Evolutionary conservation across 2,113 vertebrate species (phyloP).

Genomic region (Ramphastos sulfuratus): DNA sequence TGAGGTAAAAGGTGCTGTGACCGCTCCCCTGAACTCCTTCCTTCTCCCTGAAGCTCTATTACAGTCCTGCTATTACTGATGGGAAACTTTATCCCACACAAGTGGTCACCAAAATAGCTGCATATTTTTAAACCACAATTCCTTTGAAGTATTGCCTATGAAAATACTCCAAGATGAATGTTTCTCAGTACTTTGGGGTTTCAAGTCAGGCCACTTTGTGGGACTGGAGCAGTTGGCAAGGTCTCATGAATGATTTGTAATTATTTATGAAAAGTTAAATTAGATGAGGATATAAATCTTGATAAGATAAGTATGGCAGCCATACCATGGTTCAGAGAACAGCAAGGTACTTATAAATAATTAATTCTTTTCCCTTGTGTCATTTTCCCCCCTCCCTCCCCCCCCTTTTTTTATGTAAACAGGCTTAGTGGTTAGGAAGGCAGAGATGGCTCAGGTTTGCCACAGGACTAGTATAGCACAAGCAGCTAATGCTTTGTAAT

Average conservation of each 20-base stretch:
- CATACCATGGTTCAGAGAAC: background rate
- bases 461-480: background rate
- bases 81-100: constrained; percentile 79
- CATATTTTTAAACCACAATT: constrained; percentile 73
- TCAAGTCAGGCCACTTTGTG: constrained; percentile 61
- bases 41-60: constrained; percentile 42
- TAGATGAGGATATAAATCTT: constrained; percentile 61
- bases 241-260: constrained; percentile 61
- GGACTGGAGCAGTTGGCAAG: constrained; percentile 65
- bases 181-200: constrained; percentile 73
- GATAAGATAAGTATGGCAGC: constrained; percentile 34
- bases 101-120: constrained; percentile 78
- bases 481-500: background rate
- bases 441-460: background rate
- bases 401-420: background rate
- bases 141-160: constrained; percentile 78
- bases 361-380: background rate
- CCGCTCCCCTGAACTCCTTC: background rate
- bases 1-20: background rate
- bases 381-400: no score
- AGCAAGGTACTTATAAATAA: background rate
- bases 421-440: background rate
- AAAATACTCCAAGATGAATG: constrained; percentile 64
- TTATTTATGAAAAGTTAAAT: constrained; percentile 68
- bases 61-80: constrained; percentile 55